Evolutionary conservation across 2,113 vertebrate genomes (phyloP).

Genomic region (Candoia aspera): DNA sequence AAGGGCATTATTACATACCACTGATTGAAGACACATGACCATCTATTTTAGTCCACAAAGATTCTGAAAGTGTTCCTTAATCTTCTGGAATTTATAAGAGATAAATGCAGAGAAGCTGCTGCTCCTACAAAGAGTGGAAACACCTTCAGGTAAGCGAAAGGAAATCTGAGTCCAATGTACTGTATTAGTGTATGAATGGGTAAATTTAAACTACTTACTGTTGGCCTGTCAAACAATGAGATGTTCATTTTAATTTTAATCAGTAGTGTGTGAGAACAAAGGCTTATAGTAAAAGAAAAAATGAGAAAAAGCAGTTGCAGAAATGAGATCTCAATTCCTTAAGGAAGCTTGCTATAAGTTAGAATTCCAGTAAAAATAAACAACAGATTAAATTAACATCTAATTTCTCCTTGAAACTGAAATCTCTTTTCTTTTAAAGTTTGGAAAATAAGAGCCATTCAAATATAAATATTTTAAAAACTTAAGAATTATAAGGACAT

Average conservation of each 20-base stretch:
- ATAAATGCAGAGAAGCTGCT: not conserved
- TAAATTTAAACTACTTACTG: slow-evolving; percentile 6
- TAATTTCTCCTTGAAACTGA: not conserved
- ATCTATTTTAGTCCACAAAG: not conserved
- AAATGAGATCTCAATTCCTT: not conserved
- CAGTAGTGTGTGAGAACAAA: not conserved
- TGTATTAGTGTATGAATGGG: not conserved
- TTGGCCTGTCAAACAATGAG: not conserved
- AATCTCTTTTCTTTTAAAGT: slow-evolving; percentile 37
- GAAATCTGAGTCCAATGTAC: not conserved
- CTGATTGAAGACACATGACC: not conserved
- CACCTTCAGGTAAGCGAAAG: not conserved
- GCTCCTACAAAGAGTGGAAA: not conserved
- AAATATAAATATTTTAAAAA: slow-evolving; percentile 40
- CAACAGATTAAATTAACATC: not conserved
- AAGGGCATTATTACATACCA: not conserved
- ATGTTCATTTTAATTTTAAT: not conserved
- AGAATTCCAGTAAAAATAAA: not conserved
- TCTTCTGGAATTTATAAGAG: not conserved
- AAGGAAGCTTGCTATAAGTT: not conserved
- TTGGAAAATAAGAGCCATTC: slow-evolving; percentile 39
- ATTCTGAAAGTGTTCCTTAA: not conserved
- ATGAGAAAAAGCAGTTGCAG: not conserved
- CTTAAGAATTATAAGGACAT: slow-evolving; percentile 41
- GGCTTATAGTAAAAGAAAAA: slow-evolving; percentile 17